Evolutionary conservation across 2,888 invertebrate species (phyloP).

Genomic region (Anticlea derivata): DNA sequence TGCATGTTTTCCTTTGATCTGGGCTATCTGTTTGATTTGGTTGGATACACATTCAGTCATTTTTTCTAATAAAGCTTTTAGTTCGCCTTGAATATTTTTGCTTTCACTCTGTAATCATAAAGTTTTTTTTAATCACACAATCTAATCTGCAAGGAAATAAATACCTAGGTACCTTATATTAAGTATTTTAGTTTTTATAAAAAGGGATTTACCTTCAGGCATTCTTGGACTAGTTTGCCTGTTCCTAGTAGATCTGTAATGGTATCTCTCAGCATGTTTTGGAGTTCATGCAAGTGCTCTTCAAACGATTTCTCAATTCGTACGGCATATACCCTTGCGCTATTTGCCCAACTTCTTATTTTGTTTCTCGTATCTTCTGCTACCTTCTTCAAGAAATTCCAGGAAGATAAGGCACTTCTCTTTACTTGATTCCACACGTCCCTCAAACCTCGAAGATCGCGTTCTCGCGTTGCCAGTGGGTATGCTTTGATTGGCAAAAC

Average conservation of each 20-base stretch:
- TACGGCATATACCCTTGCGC: constrained; percentile 44
- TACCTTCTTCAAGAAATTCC: constrained; percentile 48
- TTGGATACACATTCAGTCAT: constrained; percentile 47
- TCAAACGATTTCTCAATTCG: constrained; percentile 39
- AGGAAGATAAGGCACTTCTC: constrained; percentile 43
- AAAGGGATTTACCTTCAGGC: constrained; percentile 51
- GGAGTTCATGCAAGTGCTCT: constrained; percentile 41
- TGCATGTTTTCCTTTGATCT: constrained; percentile 29
- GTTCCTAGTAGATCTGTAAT: constrained; percentile 41
- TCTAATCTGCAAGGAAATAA: no score
- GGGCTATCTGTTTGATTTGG: constrained; percentile 36
- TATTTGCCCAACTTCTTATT: constrained; percentile 42
- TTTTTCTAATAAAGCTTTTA: constrained; percentile 40
- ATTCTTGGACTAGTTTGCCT: constrained; percentile 45
- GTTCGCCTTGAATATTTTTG: constrained; percentile 39
- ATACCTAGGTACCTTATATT: no score
- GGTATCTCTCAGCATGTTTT: constrained; percentile 36
- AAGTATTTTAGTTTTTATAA: no score
- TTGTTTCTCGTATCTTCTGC: constrained; percentile 46
- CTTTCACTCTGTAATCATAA: constrained; percentile 48
- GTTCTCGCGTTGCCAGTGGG: constrained; percentile 22
- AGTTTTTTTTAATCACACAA: no score
- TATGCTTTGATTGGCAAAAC: constrained; percentile 2
- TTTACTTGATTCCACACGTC: constrained; percentile 50
- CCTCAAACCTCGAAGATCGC: constrained; percentile 29